phyloP scores from a whole-genome alignment of 1,140 invertebrate genomes.

The Odontomachus brunneus region DNA sequence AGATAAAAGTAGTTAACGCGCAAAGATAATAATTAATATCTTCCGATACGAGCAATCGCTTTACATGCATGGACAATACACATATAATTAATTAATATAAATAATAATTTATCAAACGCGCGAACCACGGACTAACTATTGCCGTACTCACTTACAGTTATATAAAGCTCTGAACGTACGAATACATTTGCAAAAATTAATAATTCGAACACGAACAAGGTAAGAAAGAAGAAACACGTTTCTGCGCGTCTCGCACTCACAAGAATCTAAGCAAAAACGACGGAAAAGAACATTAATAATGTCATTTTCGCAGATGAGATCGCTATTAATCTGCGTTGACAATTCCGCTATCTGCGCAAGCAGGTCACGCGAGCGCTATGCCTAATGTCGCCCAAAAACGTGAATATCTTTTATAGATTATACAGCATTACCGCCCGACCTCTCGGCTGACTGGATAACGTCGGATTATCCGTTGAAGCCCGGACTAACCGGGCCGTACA shows the following conservation, averaged over 20 bases:
- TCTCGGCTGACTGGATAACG: constrained; percentile 79
- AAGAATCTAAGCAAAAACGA: too few relatives aligned
- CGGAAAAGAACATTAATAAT: neutral
- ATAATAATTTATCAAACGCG: neutral
- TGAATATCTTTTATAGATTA: constrained; percentile 82
- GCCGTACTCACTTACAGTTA: neutral
- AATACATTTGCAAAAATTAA: neutral
- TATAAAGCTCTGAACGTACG: neutral
- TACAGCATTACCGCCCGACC: constrained; percentile 76
- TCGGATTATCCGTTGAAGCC: constrained; percentile 87
- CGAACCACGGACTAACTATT: neutral
- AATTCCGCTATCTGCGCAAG: constrained; percentile 53
- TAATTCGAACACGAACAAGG: constrained; percentile 7
- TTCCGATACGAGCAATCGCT: constrained; percentile 1
- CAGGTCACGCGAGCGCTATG: neutral
- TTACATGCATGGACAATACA: constrained; percentile 25
- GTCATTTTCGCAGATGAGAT: constrained; percentile 11
- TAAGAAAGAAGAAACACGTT: constrained; percentile 14
- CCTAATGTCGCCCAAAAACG: constrained; percentile 42
- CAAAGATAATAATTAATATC: constrained; percentile 21
- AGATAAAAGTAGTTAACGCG: constrained; percentile 3
- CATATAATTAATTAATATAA: constrained; percentile 14
- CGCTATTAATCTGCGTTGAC: constrained; percentile 17
- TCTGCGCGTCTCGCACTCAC: too few relatives aligned
- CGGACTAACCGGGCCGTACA: constrained; percentile 81